Base-by-base conservation (phyloP, 2,888 invertebrate species). In the Acholoe squamosa region DNA sequence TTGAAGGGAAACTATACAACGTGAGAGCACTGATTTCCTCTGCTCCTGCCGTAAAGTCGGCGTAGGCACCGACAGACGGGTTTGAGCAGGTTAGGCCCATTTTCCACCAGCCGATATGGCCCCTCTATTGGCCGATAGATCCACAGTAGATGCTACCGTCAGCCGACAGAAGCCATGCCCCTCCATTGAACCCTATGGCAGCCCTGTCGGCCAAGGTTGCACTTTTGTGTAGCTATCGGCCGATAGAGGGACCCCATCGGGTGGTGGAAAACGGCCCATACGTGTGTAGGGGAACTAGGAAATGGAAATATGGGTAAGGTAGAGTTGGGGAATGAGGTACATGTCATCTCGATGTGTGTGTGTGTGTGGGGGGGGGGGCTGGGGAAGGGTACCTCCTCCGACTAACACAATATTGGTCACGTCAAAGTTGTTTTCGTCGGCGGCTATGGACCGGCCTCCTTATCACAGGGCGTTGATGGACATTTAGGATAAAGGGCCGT, bases 331-430 rank as follows among this genome's bases (percentile, higher is more conserved):
- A 10, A 10, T 43, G 43, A 10, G 43, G 43, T 43, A 10, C 43
- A 10, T 43, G 43, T 43, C 10, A 43, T 7, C 43, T 43, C 5
- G 3, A 3, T 43, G 43, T 43, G 43, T 10, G 5, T 43, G 5
- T 43, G 43, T 43, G 10, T 43, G 3, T 61, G 7, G 61, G 61
- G n/a, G n/a, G 19, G 54, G 54, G 54, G 19, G 19, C 54, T 54
- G 54, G 54, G 54, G 54, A 54, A 61, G 61, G 76, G 31, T 31
- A 1, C 76, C 76, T 76, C 7, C 34, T 3, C 71, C 80, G 34
- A 0, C n/a, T 80, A 43, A 80, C 80, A 43, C 80, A 80, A 80
- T 80, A 80, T 80, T 80, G 80, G 80, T 33, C 33, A 25, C 80
- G 80, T 80, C 80, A 33, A 22, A 43, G 33, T 80, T 43, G 80